Conservation (phyloP, 2,113 vertebrate species). For the Cathartes aura region DNA sequence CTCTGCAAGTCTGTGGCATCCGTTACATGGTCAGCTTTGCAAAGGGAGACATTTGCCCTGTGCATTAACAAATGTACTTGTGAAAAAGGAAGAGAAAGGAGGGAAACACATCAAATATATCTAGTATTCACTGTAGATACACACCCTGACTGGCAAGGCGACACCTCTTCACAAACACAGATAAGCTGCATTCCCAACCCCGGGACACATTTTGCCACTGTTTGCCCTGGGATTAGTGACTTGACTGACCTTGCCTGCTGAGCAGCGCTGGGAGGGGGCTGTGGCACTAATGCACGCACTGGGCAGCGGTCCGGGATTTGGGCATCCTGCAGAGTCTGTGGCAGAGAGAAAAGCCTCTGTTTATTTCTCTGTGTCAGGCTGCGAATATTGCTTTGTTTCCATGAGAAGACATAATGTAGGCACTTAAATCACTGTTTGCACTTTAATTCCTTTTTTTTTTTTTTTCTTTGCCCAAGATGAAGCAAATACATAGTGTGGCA, state of each 20-base stretch:
- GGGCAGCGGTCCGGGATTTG: background rate
- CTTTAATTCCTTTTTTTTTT: background rate
- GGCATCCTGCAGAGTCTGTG: background rate
- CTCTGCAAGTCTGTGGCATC: background rate
- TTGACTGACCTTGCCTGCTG: background rate
- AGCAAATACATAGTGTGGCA: background rate
- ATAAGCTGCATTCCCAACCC: background rate
- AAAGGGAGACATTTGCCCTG: background rate
- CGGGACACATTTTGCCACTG: background rate
- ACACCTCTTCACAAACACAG: background rate
- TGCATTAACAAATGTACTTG: background rate
- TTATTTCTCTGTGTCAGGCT: background rate
- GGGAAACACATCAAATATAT: background rate
- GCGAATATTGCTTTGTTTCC: background rate
- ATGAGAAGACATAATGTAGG: background rate
- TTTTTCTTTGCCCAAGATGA: background rate
- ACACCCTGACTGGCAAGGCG: background rate
- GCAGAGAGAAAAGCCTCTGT: background rate
- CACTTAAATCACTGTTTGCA: background rate
- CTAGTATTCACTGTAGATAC: background rate
- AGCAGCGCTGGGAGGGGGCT: background rate
- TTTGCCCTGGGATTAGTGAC: background rate
- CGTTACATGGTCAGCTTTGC: accelerated
- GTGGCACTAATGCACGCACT: accelerated
- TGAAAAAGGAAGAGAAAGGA: background rate